Conservation (phyloP, 2,888 invertebrate species). For the Pteria penguin region DNA sequence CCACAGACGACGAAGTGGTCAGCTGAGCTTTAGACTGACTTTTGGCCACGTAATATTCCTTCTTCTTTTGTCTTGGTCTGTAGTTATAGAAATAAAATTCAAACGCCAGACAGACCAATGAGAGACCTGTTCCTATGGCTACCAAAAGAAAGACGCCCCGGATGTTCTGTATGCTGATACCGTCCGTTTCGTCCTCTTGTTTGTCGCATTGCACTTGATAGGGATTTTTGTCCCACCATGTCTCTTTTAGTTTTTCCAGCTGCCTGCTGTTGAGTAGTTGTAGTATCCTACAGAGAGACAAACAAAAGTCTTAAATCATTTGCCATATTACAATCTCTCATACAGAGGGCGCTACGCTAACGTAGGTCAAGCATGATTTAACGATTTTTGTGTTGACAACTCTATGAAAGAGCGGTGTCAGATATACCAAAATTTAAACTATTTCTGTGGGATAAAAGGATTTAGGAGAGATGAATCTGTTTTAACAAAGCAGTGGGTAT, state of each 20-base stretch:
- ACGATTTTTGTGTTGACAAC: no score
- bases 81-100: constrained; percentile 85
- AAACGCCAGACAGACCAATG: constrained; percentile 92
- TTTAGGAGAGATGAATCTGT: no score
- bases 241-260: constrained; percentile 95
- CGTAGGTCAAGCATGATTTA: no score
- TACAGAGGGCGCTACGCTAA: no score
- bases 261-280: constrained; percentile 94
- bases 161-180: constrained; percentile 98
- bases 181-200: constrained; percentile 95
- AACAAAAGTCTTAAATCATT: no score
- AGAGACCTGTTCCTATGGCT: constrained; percentile 95
- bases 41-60: constrained; percentile 45
- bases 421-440: background rate
- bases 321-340: no score
- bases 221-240: constrained; percentile 96
- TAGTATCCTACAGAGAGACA: constrained; percentile 86
- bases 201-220: constrained; percentile 86
- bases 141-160: constrained; percentile 98
- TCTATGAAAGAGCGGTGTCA: no score
- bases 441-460: background rate
- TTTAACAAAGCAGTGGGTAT: no score
- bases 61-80: constrained; percentile 45
- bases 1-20: background rate
- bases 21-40: constrained; percentile 23